Base-by-base conservation (phyloP, 2,888 invertebrate species). In the Metalampra italica region DNA sequence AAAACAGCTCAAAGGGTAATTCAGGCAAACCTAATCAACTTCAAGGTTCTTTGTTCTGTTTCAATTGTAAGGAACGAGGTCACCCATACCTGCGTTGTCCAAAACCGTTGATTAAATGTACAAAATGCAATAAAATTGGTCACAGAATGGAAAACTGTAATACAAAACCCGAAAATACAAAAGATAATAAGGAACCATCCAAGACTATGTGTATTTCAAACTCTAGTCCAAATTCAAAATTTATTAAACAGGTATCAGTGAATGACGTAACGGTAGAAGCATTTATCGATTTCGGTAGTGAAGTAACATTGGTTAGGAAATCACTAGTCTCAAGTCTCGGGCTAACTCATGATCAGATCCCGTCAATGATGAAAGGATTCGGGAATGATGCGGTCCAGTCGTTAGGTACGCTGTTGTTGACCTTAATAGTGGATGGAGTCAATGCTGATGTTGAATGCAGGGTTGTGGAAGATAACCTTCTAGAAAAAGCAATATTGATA, bases 61-160 rank as follows among this genome's bases (percentile, higher is more conserved):
- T 32, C 37, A 59, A 59, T 22, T 59, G 59, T 32, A 59, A 55
- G 40, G 56, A 57, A 36, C 48, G 34, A 29, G 59, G 56, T 0
- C 59, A 59, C 44, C 47, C 38, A n/a, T 57, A 45, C 9, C 14
- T 41, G 8, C 13, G 43, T 11, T 59, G 59, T 29, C 51, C 56
- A 2, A 59, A 59, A 22, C 55, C 59, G 3, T 39, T 59, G 12
- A 5, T 52, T 3, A 57, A 47, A 42, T 59, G 55, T 36, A 39
- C 22, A 1, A 13, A 29, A 0, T 59, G 59, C 29, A 36, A 44
- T 15, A 51, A 47, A 38, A 14, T 56, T 9, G 55, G 52, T 3
- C 55, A 54, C 38, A 47, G 41, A 34, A 9, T 43, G 8, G 54
- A 54, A 45, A 38, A 13, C 7, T 55, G 51, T 1, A 37, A 14